These are phyloP conservation scores for Lottia scabra DNA, from an alignment of 2,888 invertebrate genomes.

Conservation along the genomic window DNA sequence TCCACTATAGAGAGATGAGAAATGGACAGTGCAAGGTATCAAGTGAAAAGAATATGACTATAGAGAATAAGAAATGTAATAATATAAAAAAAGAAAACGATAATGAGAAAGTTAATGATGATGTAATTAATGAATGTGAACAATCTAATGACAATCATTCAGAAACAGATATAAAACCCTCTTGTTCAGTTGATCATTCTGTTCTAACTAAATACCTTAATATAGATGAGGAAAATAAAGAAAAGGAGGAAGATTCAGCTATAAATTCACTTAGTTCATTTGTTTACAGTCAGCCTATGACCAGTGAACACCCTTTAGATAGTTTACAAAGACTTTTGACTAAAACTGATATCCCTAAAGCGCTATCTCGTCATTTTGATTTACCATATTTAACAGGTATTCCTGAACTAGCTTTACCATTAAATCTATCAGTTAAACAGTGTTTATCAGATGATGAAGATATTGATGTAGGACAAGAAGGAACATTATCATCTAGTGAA, in stretches of 20 bases:
- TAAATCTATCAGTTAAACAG: conserved; percentile 50
- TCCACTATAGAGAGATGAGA: background rate
- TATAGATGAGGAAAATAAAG: conserved; percentile 28
- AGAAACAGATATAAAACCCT: background rate
- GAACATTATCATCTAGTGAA: conserved; percentile 19
- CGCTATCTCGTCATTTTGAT: conserved; percentile 7
- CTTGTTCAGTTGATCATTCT: background rate
- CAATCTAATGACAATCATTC: background rate
- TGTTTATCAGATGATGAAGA: conserved; percentile 19
- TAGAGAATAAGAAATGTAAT: conserved; percentile 13
- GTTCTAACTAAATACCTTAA: conserved; percentile 48
- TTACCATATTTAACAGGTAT: conserved; percentile 25
- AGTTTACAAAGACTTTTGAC: conserved; percentile 96
- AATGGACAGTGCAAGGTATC: background rate
- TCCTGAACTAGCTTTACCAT: conserved; percentile 43
- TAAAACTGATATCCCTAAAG: conserved; percentile 81
- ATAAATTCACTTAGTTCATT: conserved; percentile 64
- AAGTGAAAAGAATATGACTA: background rate
- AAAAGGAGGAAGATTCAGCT: conserved; percentile 43
- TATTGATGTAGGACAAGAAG: conserved; percentile 7
- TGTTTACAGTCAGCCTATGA: conserved; percentile 64
- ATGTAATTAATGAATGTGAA: conserved; percentile 24
- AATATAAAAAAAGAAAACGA: conserved; percentile 15
- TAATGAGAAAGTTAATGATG: conserved; percentile 29
- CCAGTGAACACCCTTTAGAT: conserved; percentile 85